Conservation (phyloP, 2,113 vertebrate genomes). For the Amazona vittata region DNA sequence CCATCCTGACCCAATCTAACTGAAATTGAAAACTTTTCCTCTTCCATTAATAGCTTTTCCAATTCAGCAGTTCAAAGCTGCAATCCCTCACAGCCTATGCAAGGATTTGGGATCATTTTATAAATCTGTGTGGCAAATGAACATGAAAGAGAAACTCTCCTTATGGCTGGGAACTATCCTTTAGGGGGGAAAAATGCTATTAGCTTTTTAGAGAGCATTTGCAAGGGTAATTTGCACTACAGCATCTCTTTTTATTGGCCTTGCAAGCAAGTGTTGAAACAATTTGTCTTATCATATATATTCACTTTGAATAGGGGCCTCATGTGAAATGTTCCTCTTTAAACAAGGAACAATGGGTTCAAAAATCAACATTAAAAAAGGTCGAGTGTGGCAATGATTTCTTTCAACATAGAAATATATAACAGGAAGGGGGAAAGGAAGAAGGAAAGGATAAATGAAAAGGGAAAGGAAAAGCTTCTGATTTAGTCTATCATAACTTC, state of each 20-base stretch:
- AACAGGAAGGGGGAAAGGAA: background rate
- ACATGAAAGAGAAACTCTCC: slow-evolving; percentile 40
- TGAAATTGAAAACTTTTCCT: slow-evolving; percentile 37
- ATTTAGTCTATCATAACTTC: slow-evolving; percentile 33
- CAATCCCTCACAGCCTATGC: slow-evolving; percentile 54
- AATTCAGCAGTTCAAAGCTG: slow-evolving; percentile 39
- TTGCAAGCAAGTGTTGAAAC: slow-evolving; percentile 46
- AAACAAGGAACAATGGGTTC: background rate
- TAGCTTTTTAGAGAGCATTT: slow-evolving; percentile 61
- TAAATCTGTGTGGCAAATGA: slow-evolving; percentile 58
- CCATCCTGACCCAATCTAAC: slow-evolving; percentile 49
- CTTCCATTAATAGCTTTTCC: slow-evolving; percentile 54
- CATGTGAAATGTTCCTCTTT: slow-evolving; percentile 4
- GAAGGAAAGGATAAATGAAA: slow-evolving; percentile 17
- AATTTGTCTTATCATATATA: slow-evolving; percentile 34
- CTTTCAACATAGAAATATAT: background rate
- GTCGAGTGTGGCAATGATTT: background rate
- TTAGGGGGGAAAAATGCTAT: slow-evolving; percentile 36
- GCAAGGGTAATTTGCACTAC: slow-evolving; percentile 63
- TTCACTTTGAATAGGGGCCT: slow-evolving; percentile 21
- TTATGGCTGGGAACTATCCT: slow-evolving; percentile 31
- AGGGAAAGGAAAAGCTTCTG: slow-evolving; percentile 30
- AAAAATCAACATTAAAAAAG: background rate
- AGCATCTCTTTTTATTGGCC: slow-evolving; percentile 41
- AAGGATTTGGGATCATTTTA: slow-evolving; percentile 63